Evolutionary conservation across 2,113 vertebrate species (phyloP), one percentile per base, ranked within the genome.

Genomic region (Pimephales promelas): DNA sequence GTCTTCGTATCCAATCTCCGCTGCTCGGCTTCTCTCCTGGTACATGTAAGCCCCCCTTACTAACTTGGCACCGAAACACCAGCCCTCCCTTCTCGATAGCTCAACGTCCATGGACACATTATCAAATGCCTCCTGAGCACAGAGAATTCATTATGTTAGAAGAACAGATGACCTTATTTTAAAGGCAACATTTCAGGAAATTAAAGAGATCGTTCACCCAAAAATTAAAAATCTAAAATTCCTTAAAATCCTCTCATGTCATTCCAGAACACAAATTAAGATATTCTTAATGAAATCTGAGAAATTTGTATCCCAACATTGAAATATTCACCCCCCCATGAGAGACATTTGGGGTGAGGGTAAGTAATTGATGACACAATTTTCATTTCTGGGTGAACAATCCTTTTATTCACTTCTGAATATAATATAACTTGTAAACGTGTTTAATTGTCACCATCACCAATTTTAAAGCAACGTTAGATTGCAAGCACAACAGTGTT

Each of bases 11-110:
- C 96, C 96, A 0, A 96, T 86, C 64, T 96, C 92, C 0, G 66
- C 43, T 0, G 97, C 97, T 26, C 97, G 90, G 31, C 91, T 92
- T 10, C 95, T 93, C 72, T 99, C 97, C 91, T 99, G 98, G 40
- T 94, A 91, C 97, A 99, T 97, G 91, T 99, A 99, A 0, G 98
- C 97, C 0, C 97, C 97, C 0, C 97, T 94, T 40, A 99, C 97
- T 84, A 98, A 92, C 91, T 99, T 99, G 88, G 97, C 90, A 4
- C 95, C 94, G 0, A 98, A 98, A 83, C 92, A 91, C 96, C 97
- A 98, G 54, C 92, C 94, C 85, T 98, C 96, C 0, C 95, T 93
- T 36, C 90, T 93, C 0, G 97, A 95, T 83, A 97, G 90, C 86
- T 97, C 96, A 47, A 98, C 31, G 0, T 97, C 97, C 88, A 95